These are phyloP conservation scores for Idaea aversata DNA, from an alignment of 2,888 invertebrate genomes.

Conservation along the genomic window DNA sequence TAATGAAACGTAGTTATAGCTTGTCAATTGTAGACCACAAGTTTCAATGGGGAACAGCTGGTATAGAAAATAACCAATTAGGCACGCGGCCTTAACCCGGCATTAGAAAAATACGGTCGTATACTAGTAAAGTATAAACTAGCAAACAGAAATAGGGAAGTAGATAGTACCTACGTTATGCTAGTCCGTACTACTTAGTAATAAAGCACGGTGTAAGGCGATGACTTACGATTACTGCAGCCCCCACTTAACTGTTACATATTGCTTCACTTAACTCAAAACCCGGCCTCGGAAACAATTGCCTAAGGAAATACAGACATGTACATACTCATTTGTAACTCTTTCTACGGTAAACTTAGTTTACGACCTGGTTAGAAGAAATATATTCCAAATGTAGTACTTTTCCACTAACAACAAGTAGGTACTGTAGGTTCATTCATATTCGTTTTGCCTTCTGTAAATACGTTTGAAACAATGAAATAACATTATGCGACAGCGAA, in stretches of 20 bases:
- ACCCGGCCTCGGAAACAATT: conserved; percentile 55
- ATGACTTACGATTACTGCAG: conserved; percentile 63
- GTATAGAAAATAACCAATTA: conserved; percentile 1
- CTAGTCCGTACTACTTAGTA: conserved; percentile 40
- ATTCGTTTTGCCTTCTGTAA: background rate
- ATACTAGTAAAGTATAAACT: background rate
- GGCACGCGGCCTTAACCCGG: background rate
- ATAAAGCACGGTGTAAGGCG: conserved; percentile 41
- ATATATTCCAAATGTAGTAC: background rate
- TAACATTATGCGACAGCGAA: background rate
- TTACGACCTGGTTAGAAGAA: background rate
- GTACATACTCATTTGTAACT: conserved; percentile 20
- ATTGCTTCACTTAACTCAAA: conserved; percentile 69
- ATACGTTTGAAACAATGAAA: background rate
- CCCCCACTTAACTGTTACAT: conserved; percentile 66
- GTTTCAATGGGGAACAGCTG: conserved; percentile 1
- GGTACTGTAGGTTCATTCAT: background rate
- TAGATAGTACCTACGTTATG: conserved; percentile 24
- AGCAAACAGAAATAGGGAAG: background rate
- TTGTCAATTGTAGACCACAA: conserved; percentile 4
- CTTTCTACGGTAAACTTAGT: background rate
- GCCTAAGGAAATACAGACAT: conserved; percentile 37
- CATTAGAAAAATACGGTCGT: background rate
- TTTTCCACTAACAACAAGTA: background rate
- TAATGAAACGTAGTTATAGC: no score